Base-by-base conservation (phyloP, 2,888 invertebrate species). In the Acronicta alni region DNA sequence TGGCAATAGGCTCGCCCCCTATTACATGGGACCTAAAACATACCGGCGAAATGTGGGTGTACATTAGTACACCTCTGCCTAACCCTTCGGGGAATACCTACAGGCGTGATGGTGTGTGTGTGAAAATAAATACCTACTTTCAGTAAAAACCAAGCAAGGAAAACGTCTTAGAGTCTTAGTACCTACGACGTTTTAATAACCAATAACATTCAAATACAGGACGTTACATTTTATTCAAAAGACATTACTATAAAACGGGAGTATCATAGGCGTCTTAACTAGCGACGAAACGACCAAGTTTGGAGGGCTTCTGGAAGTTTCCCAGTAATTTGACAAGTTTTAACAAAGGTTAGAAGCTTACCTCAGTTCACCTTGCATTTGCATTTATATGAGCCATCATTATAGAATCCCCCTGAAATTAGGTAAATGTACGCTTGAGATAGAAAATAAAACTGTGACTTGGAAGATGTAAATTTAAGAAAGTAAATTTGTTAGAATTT, bases 301-400 rank as follows among this genome's bases (percentile, higher is more conserved):
- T 55, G 42, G 48, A 53, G 57, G 56, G 54, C 58, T 49, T 26
- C 35, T 41, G 5, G 47, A 77, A 83, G 66, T 82, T 82, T 59
- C 51, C 10, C 59, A 72, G 77, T 78, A 84, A 82, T 82, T 82
- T 80, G 77, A 77, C 80, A 85, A 84, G 81, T 85, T 84, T 73
- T 67, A 79, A 83, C 81, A 79, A 80, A 79, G 82, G 78, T 78
- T 66, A 68, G 67, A 49, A 52, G 49, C 51, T 61, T 59, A 59
- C 58, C 65, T 58, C 42, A 48, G 44, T 48, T 65, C 71, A 71
- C 75, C 67, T 62, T 66, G 71, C 72, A 82, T 82, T 83, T 80
- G 77, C 80, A 80, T 80, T 70, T 80, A 80, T 80, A 80, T 79
- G 73, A 68, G 69, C 39, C 53, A 54, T 73, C 57, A 67, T 80